phyloP scores from a whole-genome alignment of 2,888 invertebrate species.

The Hirtodrosophila trivittata region DNA sequence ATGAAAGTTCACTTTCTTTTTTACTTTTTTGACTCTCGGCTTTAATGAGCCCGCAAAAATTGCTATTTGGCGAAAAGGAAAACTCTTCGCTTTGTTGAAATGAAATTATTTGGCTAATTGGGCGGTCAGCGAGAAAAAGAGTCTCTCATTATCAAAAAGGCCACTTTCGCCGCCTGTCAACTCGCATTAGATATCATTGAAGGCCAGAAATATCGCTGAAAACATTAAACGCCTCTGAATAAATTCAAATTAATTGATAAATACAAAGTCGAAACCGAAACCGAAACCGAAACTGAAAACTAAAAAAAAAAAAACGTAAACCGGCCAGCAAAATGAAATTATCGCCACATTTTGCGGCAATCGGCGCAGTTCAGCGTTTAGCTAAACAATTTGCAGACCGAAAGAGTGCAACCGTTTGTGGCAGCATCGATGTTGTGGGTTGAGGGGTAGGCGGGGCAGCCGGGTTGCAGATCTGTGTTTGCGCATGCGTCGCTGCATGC shows the following conservation, averaged over 20 bases:
- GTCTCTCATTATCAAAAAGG: slow-evolving; percentile 58
- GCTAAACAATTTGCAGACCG: slow-evolving; percentile 72
- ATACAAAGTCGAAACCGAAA: slow-evolving; percentile 40
- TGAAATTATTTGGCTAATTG: slow-evolving; percentile 63
- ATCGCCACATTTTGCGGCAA: slow-evolving; percentile 73
- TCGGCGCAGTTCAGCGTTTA: slow-evolving; percentile 66
- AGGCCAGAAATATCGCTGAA: slow-evolving; percentile 53
- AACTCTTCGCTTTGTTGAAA: slow-evolving; percentile 18
- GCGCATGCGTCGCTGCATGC: slow-evolving; percentile 61
- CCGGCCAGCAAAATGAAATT: slow-evolving; percentile 57
- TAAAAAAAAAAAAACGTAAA: slow-evolving; percentile 31
- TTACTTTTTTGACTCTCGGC: slow-evolving; percentile 7
- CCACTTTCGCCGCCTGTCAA: slow-evolving; percentile 69
- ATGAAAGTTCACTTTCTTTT: slow-evolving; percentile 38
- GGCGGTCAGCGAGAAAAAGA: slow-evolving; percentile 14
- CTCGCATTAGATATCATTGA: slow-evolving; percentile 65
- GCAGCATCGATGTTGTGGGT: not conserved
- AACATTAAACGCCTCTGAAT: slow-evolving; percentile 78
- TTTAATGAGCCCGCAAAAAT: slow-evolving; percentile 6
- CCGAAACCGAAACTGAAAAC: not conserved
- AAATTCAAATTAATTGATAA: slow-evolving; percentile 79
- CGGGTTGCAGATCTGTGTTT: slow-evolving; percentile 26
- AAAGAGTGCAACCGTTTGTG: slow-evolving; percentile 64
- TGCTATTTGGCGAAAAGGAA: slow-evolving; percentile 16
- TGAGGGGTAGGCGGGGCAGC: not conserved